A percentile compares a stretch with the other conserved stretches of the same genome.
These are phyloP conservation scores for Corythornis leucogaster DNA, from an alignment of 2,797 vertebrate species.

Conservation along the genomic window DNA sequence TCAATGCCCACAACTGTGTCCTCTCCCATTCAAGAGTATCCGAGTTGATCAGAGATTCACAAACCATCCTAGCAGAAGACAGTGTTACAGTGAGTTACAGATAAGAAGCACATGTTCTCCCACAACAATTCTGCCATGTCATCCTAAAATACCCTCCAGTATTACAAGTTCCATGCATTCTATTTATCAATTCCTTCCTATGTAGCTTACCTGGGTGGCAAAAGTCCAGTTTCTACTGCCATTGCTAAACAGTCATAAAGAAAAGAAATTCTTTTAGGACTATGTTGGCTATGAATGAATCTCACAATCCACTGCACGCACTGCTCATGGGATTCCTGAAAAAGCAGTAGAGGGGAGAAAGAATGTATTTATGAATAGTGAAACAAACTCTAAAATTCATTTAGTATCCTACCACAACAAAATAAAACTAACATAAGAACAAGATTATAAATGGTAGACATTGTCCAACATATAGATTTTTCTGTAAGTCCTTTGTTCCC, in stretches of 20 bases:
- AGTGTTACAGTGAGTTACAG: neutral
- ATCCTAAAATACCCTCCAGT: neutral
- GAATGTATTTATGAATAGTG: neutral
- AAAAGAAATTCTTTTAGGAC: slow-evolving; percentile 97
- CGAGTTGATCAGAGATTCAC: slow-evolving; percentile 91
- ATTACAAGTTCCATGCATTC: neutral
- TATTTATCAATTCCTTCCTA: neutral
- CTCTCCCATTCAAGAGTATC: slow-evolving; percentile 97
- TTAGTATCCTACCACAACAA: neutral
- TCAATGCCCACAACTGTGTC: slow-evolving; percentile 95
- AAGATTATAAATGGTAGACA: neutral
- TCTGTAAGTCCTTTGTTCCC: neutral
- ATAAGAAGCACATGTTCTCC: rapidly evolving
- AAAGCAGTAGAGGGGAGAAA: neutral
- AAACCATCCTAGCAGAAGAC: slow-evolving; percentile 88
- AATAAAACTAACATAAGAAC: neutral
- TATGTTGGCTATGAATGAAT: slow-evolving; percentile 96
- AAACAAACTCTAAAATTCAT: neutral
- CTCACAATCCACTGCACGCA: slow-evolving; percentile 97
- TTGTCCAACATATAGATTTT: neutral
- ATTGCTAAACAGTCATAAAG: slow-evolving; percentile 97
- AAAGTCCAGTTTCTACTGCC: slow-evolving; percentile 94
- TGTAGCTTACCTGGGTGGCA: slow-evolving; percentile 88
- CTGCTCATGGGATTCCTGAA: slow-evolving; percentile 96
- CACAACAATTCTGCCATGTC: neutral